These are phyloP conservation scores for Nematostella vectensis DNA, from an alignment of 92 coral and sea anemone genomes.

Conservation along the genomic window DNA sequence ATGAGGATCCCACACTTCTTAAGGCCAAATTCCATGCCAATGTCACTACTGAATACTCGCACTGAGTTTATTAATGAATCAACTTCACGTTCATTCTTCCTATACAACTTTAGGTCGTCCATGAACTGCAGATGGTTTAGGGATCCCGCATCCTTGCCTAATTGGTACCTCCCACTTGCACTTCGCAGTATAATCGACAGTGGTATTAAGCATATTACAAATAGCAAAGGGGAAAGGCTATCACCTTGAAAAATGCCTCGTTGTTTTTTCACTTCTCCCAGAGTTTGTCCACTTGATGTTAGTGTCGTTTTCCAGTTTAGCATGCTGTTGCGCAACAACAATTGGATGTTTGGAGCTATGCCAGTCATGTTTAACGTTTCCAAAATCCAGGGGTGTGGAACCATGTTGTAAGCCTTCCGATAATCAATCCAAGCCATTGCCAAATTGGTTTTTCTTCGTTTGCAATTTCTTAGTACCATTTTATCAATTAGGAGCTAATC, in stretches of 20 bases:
- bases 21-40: constrained; percentile 32
- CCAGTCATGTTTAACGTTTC: constrained; percentile 5
- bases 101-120: constrained; percentile 40
- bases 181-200: constrained; percentile 12
- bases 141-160: constrained; percentile 4
- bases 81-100: constrained; percentile 23
- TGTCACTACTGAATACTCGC: constrained; percentile 25
- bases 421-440: constrained; percentile 32
- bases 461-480: constrained; percentile 21
- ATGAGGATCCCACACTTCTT: constrained; percentile 25
- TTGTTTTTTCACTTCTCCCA: constrained; percentile 14
- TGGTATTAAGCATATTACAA: constrained; percentile 15
- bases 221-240: constrained; percentile 12
- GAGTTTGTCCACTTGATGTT: constrained; percentile 4
- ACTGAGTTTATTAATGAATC: constrained; percentile 28
- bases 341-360: background rate
- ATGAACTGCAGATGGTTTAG: constrained; percentile 26
- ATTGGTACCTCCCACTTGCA: constrained; percentile 9
- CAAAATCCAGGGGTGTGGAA: constrained; percentile 28
- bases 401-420: constrained; percentile 26
- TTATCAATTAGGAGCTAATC: constrained; percentile 25
- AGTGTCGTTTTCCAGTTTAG: constrained; percentile 20
- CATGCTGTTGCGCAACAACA: constrained; percentile 22
- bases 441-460: constrained; percentile 9
- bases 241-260: constrained; percentile 29